Evolutionary conservation across 2,113 vertebrate species (phyloP).

Genomic region (Ameiurus melas): DNA sequence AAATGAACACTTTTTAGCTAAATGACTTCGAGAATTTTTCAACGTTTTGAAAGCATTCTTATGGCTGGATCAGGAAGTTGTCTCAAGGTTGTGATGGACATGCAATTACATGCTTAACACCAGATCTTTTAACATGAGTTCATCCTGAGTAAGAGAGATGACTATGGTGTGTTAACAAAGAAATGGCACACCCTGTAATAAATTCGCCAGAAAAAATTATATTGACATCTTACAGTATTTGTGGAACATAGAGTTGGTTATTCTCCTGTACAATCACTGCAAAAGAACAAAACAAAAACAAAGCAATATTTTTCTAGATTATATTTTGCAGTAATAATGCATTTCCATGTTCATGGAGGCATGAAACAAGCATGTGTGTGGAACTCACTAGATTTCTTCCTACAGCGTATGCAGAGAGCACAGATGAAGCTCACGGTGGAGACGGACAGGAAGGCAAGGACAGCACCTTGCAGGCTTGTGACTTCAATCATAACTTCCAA

Average conservation of each 20-base stretch:
- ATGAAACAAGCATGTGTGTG: background rate
- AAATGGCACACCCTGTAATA: background rate
- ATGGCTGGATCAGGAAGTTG: too few species aligned
- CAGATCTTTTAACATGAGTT: too few species aligned
- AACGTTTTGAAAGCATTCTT: too few species aligned
- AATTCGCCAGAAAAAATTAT: background rate
- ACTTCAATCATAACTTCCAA: slow-evolving; percentile 45
- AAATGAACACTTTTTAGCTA: too few species aligned
- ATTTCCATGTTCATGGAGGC: too few species aligned
- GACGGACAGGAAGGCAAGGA: slow-evolving; percentile 42
- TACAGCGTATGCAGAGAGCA: slow-evolving; percentile 44
- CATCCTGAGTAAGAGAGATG: too few species aligned
- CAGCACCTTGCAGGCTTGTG: slow-evolving; percentile 33
- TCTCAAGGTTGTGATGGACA: too few species aligned
- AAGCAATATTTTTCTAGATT: background rate
- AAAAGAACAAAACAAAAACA: background rate
- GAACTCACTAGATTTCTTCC: slow-evolving; percentile 46
- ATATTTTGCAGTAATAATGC: background rate
- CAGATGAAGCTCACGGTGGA: slow-evolving; percentile 28
- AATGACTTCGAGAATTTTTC: too few species aligned
- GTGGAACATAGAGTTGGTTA: slow-evolving; percentile 39
- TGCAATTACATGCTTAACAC: too few species aligned
- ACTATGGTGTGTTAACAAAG: too few species aligned
- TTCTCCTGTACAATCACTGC: slow-evolving; percentile 45
- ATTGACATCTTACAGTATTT: slow-evolving; percentile 37